A percentile compares a stretch with the other conserved stretches of the same genome.
Evolutionary conservation across 2,888 invertebrate genomes (phyloP).

Genomic region (Noctua pronuba): DNA sequence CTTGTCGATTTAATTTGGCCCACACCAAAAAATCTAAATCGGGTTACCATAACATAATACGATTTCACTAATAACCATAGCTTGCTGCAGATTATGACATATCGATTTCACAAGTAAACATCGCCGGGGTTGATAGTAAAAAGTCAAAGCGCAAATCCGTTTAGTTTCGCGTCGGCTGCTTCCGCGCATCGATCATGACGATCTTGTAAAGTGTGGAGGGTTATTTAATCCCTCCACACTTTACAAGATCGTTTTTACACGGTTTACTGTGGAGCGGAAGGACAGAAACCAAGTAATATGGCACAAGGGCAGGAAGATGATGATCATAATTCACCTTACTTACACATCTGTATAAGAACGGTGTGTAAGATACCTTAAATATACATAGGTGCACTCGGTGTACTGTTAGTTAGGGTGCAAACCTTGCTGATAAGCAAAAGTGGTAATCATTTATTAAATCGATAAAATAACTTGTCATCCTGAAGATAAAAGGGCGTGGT

Average conservation of each 20-base stretch:
- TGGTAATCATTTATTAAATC: not conserved
- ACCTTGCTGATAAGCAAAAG: no score
- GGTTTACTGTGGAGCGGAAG: slow-evolving; percentile 14
- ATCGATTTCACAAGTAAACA: slow-evolving; percentile 66
- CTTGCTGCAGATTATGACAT: slow-evolving; percentile 58
- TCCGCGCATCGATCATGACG: slow-evolving; percentile 79
- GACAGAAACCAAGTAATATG: slow-evolving; percentile 25
- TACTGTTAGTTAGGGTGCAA: not conserved
- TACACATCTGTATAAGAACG: no score
- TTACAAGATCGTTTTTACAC: no score
- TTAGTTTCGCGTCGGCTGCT: slow-evolving; percentile 70
- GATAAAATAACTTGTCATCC: not conserved
- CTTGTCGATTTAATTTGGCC: not conserved
- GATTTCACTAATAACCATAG: slow-evolving; percentile 41
- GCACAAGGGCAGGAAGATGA: no score
- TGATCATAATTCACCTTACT: no score
- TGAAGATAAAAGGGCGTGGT: not conserved
- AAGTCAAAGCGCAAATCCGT: slow-evolving; percentile 71
- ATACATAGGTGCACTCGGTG: not conserved
- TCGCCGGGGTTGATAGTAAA: slow-evolving; percentile 45
- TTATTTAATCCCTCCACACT: no score
- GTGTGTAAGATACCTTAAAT: not conserved
- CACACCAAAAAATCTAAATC: not conserved
- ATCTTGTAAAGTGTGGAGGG: slow-evolving; percentile 80
- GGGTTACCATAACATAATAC: slow-evolving; percentile 38